Conservation (phyloP, 2,888 invertebrate genomes). For the Eubasilissa splendida region DNA sequence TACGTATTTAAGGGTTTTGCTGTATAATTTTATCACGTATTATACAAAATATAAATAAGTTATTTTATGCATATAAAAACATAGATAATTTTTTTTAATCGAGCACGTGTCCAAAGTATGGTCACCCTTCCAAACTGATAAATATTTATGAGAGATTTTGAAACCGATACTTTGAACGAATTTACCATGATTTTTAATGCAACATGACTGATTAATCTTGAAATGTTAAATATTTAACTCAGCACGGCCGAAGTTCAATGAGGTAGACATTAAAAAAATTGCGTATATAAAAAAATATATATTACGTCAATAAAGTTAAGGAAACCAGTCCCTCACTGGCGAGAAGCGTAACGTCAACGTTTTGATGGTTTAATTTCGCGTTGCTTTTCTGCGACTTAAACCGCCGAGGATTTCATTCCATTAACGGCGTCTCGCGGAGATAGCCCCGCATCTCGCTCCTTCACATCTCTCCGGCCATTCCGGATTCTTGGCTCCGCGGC, state of each 20-base stretch:
- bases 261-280: too few relatives aligned
- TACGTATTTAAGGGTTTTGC: too few relatives aligned
- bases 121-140: too few relatives aligned
- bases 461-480: constrained; percentile 7
- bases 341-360: constrained; percentile 41
- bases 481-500: neutral
- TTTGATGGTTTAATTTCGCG: constrained; percentile 57
- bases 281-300: neutral
- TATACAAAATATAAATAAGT: too few relatives aligned
- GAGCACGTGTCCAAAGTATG: too few relatives aligned
- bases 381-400: constrained; percentile 51
- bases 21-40: too few relatives aligned
- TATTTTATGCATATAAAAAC: too few relatives aligned
- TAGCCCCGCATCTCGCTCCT: constrained; percentile 43
- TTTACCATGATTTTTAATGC: too few relatives aligned
- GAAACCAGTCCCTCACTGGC: neutral
- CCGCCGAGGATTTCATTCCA: constrained; percentile 52
- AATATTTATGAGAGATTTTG: too few relatives aligned
- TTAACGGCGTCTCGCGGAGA: constrained; percentile 44
- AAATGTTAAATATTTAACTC: neutral
- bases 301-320: neutral
- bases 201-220: too few relatives aligned
- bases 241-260: neutral
- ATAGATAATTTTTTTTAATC: too few relatives aligned
- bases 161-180: too few relatives aligned